Base-by-base conservation (phyloP, 2,888 invertebrate genomes). In the Lacanobia oleracea region DNA sequence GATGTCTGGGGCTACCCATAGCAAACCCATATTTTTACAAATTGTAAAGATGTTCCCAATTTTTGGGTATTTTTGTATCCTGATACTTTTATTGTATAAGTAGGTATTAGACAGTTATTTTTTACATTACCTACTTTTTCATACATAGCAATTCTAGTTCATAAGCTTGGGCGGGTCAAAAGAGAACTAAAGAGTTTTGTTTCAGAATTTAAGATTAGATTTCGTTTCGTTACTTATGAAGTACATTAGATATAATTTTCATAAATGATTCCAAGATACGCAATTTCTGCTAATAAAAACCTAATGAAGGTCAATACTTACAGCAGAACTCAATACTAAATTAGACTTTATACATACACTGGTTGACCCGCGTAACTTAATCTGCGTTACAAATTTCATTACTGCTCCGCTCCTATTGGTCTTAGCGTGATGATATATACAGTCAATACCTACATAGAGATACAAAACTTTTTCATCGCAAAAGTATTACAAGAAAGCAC, bases 401-500 rank as follows among this genome's bases (percentile, higher is more conserved):
- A n/a, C n/a, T n/a, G n/a, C n/a, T n/a, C n/a, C n/a, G n/a, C n/a
- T n/a, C n/a, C n/a, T n/a, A n/a, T n/a, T n/a, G n/a, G n/a, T n/a
- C n/a, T n/a, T n/a, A n/a, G n/a, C n/a, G n/a, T n/a, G n/a, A n/a
- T n/a, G n/a, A 16, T 14, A 16, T 16, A 14, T 27, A 16, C 23
- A 16, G 14, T 27, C 23, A 10, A 23, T 6, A 23, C 23, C 6
- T 23, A n/a, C 3, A 51, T n/a, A 21, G n/a, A 16, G 2, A 9
- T 9, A 40, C 1, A 21, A 51, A 67, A 40, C n/a, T 51, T 50
- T 50, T 21, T 16, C 33, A 27, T 51, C 33, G 23, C 54, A 56
- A 56, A 60, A 37, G 37, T 70, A 59, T 59, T 23, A 45, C 23
- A 65, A 21, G 23, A 79, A 56, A 64, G 37, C 18, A 40, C 33